phyloP scores from a whole-genome alignment of 1,140 invertebrate species.

The Spodoptera litura region DNA sequence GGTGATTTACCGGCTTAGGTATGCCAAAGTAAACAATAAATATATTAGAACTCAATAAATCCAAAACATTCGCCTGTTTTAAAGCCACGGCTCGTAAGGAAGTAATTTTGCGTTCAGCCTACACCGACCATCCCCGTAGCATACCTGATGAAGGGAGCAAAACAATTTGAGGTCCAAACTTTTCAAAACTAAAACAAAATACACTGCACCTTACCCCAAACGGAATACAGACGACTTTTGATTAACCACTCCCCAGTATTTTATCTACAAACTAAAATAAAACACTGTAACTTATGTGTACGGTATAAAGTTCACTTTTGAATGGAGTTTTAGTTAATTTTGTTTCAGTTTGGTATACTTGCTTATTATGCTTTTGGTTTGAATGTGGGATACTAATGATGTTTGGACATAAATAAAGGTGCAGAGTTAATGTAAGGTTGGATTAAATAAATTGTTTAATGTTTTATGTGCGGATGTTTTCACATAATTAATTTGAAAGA shows the following conservation, averaged over 20 bases:
- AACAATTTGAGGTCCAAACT: constrained; percentile 46
- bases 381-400: constrained; percentile 35
- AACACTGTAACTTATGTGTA: constrained; percentile 17
- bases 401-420: constrained; percentile 36
- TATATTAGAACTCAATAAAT: background rate
- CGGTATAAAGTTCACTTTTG: constrained; percentile 20
- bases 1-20: too few species aligned
- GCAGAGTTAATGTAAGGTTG: constrained; percentile 20
- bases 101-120: constrained; percentile 46
- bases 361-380: constrained; percentile 9
- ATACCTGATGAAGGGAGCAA: constrained; percentile 49
- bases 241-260: constrained; percentile 1
- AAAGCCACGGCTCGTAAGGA: constrained; percentile 33
- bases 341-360: constrained; percentile 30
- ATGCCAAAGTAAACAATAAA: too few species aligned
- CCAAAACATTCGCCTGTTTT: background rate
- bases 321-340: constrained; percentile 37
- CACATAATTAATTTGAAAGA: background rate
- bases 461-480: background rate
- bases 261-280: constrained; percentile 24
- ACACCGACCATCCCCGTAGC: constrained; percentile 13
- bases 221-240: constrained; percentile 22
- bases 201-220: constrained; percentile 4
- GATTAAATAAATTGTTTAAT: constrained; percentile 7
- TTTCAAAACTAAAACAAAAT: constrained; percentile 45